phyloP scores from a whole-genome alignment of 2,797 vertebrate genomes.

The Simalia tracyae region DNA sequence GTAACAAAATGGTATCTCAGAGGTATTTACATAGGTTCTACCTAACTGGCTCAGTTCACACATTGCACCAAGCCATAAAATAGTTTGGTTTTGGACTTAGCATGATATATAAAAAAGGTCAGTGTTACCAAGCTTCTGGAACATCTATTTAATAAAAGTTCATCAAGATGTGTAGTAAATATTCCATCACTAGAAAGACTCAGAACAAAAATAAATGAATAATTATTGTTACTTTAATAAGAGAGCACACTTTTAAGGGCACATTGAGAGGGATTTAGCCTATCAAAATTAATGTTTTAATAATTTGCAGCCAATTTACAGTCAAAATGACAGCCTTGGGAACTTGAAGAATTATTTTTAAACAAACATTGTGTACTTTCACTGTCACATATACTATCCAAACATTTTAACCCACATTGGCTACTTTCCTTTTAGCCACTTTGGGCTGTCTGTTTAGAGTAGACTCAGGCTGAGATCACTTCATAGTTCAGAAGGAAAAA shows the following conservation, averaged over 20 bases:
- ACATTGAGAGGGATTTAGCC: background rate
- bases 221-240: background rate
- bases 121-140: background rate
- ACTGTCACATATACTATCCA: conserved; percentile 37
- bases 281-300: background rate
- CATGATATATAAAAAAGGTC: background rate
- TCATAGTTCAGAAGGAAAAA: conserved; percentile 52
- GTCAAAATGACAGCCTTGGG: conserved; percentile 16
- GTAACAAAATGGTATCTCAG: background rate
- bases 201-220: background rate
- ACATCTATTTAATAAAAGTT: background rate
- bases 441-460: conserved; percentile 47
- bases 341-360: conserved; percentile 46
- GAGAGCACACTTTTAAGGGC: background rate
- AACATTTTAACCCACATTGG: conserved; percentile 55
- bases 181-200: background rate
- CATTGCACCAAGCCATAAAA: background rate
- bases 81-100: background rate
- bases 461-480: conserved; percentile 56
- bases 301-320: background rate
- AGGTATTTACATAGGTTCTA: background rate
- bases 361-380: conserved; percentile 7
- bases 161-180: background rate
- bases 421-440: conserved; percentile 42
- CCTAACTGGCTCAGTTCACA: background rate